Evolutionary conservation across 2,888 invertebrate species (phyloP).

Genomic region (Lagria hirta): DNA sequence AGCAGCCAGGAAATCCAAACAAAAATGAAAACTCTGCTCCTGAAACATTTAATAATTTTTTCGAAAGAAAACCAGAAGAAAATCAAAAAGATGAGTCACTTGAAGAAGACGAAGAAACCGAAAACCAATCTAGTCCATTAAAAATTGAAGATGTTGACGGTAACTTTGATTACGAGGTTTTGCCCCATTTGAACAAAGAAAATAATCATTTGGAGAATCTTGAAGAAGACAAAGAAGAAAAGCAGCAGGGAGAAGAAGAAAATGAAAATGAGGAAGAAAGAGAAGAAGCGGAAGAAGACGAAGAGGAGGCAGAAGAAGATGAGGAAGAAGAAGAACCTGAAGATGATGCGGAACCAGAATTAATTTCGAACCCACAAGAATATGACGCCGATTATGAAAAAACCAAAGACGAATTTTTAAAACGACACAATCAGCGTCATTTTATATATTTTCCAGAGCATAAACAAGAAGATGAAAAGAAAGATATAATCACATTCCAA

Average conservation of each 20-base stretch:
- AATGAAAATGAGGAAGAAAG: conserved; percentile 11
- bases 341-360: conserved; percentile 14
- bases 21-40: too few species aligned
- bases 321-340: conserved; percentile 14
- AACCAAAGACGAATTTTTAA: conserved; percentile 7
- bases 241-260: conserved; percentile 2
- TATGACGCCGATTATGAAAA: conserved; percentile 15
- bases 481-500: conserved; percentile 7
- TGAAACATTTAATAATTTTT: too few species aligned
- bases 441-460: neutral
- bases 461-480: neutral
- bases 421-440: conserved; percentile 1
- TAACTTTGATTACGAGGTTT: conserved; percentile 20
- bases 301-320: conserved; percentile 14
- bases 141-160: conserved; percentile 22
- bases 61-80: too few species aligned
- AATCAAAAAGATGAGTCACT: too few species aligned
- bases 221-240: too few species aligned
- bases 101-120: conserved; percentile 3
- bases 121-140: conserved; percentile 2
- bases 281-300: conserved; percentile 14
- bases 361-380: conserved; percentile 14
- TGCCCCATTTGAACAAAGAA: conserved; percentile 7
- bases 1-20: too few species aligned
- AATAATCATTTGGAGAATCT: neutral